Percentiles rank a stretch among this genome's conserved stretches.
Evolutionary conservation across 2,113 vertebrate genomes (phyloP).

Genomic region (Tachuris rubrigastra): DNA sequence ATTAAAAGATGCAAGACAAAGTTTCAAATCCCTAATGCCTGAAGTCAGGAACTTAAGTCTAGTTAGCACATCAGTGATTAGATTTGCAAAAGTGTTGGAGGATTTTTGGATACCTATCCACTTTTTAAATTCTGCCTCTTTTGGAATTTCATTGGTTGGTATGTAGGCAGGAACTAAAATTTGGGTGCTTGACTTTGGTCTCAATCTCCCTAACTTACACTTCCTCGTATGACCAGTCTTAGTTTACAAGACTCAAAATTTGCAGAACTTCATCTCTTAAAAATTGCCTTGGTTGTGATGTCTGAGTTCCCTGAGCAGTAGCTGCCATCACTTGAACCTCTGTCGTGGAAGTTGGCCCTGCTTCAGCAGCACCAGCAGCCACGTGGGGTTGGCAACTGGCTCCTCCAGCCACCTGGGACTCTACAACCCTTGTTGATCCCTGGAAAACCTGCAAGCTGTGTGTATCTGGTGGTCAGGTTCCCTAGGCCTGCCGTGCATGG

Average conservation of each 20-base stretch:
- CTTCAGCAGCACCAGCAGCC: background rate
- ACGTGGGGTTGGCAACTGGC: fast-evolving
- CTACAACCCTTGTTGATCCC: background rate
- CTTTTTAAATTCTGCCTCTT: background rate
- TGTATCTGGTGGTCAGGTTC: background rate
- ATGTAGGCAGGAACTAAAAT: background rate
- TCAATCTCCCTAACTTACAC: background rate
- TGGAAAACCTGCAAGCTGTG: background rate
- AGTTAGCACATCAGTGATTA: background rate
- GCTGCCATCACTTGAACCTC: background rate
- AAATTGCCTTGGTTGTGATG: background rate
- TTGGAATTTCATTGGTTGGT: background rate
- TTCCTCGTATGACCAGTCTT: background rate
- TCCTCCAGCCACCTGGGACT: background rate
- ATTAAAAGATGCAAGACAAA: background rate
- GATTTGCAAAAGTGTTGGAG: background rate
- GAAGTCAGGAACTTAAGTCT: background rate
- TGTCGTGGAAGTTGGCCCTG: background rate
- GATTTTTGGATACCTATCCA: background rate
- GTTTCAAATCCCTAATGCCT: background rate
- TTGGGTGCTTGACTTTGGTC: background rate
- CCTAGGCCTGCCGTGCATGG: background rate
- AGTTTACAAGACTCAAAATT: background rate
- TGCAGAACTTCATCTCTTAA: background rate
- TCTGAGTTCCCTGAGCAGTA: background rate